Percentiles rank a stretch among this genome's conserved stretches.
Conservation (phyloP, 2,797 vertebrate species). For the Rachycentron canadum region DNA sequence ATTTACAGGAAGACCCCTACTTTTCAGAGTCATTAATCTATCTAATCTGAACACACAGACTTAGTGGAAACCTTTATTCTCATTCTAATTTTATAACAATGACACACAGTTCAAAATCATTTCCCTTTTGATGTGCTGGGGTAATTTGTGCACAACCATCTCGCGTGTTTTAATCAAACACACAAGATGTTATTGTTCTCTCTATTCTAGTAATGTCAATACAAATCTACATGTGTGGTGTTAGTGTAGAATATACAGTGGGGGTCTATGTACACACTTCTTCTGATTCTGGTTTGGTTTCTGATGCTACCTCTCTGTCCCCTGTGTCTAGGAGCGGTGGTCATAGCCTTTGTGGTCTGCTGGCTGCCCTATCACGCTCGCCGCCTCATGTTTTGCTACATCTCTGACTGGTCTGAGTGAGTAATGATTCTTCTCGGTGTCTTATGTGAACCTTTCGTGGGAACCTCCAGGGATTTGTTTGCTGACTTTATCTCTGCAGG, state of each 20-base stretch:
- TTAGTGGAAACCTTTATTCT: no score
- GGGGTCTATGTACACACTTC: no score
- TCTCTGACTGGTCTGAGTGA: conserved; percentile 93
- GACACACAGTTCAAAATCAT: neutral
- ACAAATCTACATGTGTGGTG: neutral
- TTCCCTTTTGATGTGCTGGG: neutral
- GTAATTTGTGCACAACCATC: neutral
- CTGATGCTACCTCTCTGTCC: conserved; percentile 6
- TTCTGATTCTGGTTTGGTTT: neutral
- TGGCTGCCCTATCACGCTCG: conserved; percentile 96
- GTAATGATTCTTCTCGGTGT: conserved; percentile 70
- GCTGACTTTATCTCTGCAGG: conserved; percentile 5
- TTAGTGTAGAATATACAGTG: no score
- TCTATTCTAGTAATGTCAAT: neutral
- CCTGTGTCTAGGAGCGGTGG: conserved; percentile 89
- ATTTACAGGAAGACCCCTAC: no score
- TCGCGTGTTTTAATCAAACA: neutral
- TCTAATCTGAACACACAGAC: neutral
- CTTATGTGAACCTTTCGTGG: neutral
- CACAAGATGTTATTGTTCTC: neutral
- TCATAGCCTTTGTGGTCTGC: conserved; percentile 96
- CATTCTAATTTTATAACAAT: neutral
- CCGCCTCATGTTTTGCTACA: conserved; percentile 96
- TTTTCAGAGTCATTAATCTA: no score
- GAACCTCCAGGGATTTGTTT: neutral